Evolutionary conservation across 2,888 invertebrate species (phyloP).

Genomic region (Amorpha juglandis): DNA sequence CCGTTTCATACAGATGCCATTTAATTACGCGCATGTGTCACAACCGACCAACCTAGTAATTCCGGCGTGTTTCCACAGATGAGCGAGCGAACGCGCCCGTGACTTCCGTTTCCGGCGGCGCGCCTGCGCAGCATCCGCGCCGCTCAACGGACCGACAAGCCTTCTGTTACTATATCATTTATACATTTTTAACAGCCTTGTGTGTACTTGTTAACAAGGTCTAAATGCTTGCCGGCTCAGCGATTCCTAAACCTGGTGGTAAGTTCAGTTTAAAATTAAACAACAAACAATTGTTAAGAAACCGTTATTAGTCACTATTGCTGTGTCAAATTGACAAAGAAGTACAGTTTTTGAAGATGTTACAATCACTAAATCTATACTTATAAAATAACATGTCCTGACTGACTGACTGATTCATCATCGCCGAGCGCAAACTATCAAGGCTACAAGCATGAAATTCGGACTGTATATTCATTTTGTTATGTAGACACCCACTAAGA

Average conservation of each 20-base stretch:
- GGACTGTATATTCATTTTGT: too few relatives aligned
- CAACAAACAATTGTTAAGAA: not conserved
- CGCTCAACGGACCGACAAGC: slow-evolving; percentile 67
- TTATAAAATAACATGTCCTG: too few relatives aligned
- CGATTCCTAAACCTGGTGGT: not conserved
- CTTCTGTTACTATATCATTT: slow-evolving; percentile 46
- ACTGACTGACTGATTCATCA: too few relatives aligned
- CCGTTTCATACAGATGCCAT: slow-evolving; percentile 8
- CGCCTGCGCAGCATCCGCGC: slow-evolving; percentile 81
- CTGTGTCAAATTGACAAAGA: not conserved
- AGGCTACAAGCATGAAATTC: too few relatives aligned
- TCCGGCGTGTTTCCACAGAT: slow-evolving; percentile 78
- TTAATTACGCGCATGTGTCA: slow-evolving; percentile 28
- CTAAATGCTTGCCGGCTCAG: not conserved
- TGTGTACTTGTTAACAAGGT: not conserved
- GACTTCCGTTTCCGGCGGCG: slow-evolving; percentile 82
- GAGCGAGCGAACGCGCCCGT: slow-evolving; percentile 79
- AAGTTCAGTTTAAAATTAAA: not conserved
- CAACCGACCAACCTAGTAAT: slow-evolving; percentile 67
- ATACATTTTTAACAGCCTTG: slow-evolving; percentile 33
- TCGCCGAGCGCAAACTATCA: too few relatives aligned
- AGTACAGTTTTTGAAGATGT: not conserved
- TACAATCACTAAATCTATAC: not conserved
- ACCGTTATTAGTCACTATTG: not conserved
- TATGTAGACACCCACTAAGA: too few relatives aligned